phyloP scores from a whole-genome alignment of 2,113 vertebrate genomes.

The Grallaria varia region DNA sequence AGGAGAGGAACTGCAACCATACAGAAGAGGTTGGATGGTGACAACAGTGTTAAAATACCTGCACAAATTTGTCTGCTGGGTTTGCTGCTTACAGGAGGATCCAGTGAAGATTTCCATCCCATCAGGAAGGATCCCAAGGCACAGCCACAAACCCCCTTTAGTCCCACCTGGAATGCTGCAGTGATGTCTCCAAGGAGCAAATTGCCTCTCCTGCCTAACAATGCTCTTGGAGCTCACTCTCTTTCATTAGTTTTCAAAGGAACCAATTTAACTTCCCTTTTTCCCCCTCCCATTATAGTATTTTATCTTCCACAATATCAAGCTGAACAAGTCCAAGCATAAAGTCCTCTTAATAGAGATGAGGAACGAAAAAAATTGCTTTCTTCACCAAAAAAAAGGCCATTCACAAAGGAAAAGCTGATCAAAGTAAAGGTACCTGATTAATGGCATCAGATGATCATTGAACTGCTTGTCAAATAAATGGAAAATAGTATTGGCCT shows the following conservation, averaged over 20 bases:
- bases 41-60: background rate
- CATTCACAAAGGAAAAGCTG: background rate
- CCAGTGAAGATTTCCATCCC: background rate
- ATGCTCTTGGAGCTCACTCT: background rate
- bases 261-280: background rate
- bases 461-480: slow-evolving; percentile 99
- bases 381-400: background rate
- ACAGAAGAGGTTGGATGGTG: background rate
- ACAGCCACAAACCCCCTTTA: background rate
- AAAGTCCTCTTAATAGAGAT: background rate
- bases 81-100: background rate
- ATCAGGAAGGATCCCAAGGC: background rate
- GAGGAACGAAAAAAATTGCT: background rate
- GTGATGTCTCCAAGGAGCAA: background rate
- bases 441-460: slow-evolving; percentile 98
- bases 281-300: background rate
- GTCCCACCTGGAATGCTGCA: background rate
- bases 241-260: background rate
- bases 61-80: background rate
- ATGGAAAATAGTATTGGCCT: slow-evolving; percentile 99
- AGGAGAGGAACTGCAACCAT: slow-evolving; percentile 86
- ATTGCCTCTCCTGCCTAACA: background rate
- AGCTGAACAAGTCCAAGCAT: background rate
- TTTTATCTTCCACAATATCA: background rate
- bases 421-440: slow-evolving; percentile 83